Base-by-base conservation (phyloP, 2,797 vertebrate species). In the Sternarchorhynchus goeldii region DNA sequence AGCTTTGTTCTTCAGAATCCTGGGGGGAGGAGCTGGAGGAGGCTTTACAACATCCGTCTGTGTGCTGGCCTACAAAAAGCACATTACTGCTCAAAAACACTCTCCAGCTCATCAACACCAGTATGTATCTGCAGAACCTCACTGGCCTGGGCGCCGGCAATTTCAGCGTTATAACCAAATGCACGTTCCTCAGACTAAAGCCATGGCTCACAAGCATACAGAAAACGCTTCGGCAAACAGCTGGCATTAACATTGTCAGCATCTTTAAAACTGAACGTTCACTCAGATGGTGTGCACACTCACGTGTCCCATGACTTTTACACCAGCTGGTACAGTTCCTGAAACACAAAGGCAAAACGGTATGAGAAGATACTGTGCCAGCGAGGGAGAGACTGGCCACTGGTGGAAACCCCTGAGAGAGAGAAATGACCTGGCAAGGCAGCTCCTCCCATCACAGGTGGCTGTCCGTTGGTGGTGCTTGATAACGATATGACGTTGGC, bases 1-100 rank as follows among this genome's bases (percentile, higher is more conserved):
- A 8, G 97, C 95, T 87, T 99, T 99, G 91, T 99, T 99, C 92
- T 99, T 99, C 39, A 99, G 92, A 74, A 96, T 89, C 76, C 95
- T 94, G 8, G 93, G 92, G 18, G 91, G 89, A 4, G 94, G 87
- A 1, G 90, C 90, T 14, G 93, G 73, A 50, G 92, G 92, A n/a
- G 91, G 76, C 85, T 94, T 96, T 55, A 90, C 86, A 4, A 88
- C 75, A 68, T 97, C 96, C 12, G 96, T 96, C 85, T 97, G 95
- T 55, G 95, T 92, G 85, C 95, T 94, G 59, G 94, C 93, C 95
- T 98, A 86, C 29, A 56, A 29, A 14, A 6, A 34, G 31, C 20
- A 73, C 10, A 34, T 14, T n/a, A 71, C 10, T 20, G 17, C 36
- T 65, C 64, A 59, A 25, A 21, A 45, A 69, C 41, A 20, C 20